phyloP scores from a whole-genome alignment of 2,113 vertebrate species.

The Seriola aureovittata region DNA sequence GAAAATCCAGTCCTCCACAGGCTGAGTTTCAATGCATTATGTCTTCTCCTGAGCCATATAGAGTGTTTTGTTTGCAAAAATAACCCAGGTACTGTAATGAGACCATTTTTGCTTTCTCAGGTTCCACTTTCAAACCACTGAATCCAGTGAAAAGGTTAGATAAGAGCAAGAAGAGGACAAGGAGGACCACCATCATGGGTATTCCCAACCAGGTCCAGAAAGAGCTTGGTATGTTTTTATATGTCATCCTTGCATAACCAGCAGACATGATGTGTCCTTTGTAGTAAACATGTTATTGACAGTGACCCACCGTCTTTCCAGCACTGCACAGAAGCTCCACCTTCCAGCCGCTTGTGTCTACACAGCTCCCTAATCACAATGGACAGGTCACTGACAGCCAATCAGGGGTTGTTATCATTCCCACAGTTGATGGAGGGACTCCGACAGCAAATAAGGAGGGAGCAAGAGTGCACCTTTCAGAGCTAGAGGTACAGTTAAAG shows the following conservation, averaged over 20 bases:
- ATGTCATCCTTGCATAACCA: not conserved
- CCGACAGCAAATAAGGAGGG: conserved; percentile 71
- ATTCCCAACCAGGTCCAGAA: conserved; percentile 95
- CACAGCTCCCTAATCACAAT: conserved; percentile 63
- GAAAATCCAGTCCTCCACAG: not conserved
- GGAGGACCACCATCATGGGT: conserved; percentile 95
- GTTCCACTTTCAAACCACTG: conserved; percentile 95
- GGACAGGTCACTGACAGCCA: conserved; percentile 62
- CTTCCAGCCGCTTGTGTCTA: conserved; percentile 66
- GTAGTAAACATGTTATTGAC: conserved; percentile 16
- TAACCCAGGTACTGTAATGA: not conserved
- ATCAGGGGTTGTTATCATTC: conserved; percentile 84
- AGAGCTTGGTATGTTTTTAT: conserved; percentile 89
- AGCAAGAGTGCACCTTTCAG: conserved; percentile 87
- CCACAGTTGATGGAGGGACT: conserved; percentile 88
- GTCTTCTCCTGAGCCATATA: no score
- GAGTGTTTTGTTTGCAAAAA: not conserved
- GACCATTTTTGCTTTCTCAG: conserved; percentile 68
- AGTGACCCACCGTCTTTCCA: conserved; percentile 39
- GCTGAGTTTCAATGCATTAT: not conserved
- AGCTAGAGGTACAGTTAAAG: conserved; percentile 70
- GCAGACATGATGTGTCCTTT: not conserved
- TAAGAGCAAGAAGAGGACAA: conserved; percentile 85
- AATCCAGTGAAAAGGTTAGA: conserved; percentile 88
- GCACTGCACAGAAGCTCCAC: conserved; percentile 76